phyloP scores from a whole-genome alignment of 2,797 vertebrate genomes.

The Phalanger gymnotis region DNA sequence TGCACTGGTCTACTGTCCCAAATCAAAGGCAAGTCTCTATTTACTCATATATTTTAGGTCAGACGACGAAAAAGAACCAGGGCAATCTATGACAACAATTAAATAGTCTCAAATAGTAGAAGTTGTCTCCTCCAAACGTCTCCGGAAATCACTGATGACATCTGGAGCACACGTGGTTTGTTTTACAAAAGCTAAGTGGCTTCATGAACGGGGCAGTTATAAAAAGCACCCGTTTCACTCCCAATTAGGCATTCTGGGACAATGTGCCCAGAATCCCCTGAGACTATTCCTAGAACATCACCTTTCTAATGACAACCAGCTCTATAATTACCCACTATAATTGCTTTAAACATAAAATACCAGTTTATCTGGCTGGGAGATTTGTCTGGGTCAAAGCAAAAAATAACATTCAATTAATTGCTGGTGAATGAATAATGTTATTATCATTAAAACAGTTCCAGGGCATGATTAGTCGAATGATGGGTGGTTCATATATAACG shows the following conservation, averaged over 20 bases:
- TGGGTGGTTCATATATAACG: background rate
- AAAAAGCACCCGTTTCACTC: background rate
- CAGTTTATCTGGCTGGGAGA: conserved; percentile 68
- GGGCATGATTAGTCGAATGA: conserved; percentile 24
- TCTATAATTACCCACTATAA: background rate
- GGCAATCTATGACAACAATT: background rate
- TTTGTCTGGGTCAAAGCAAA: conserved; percentile 59
- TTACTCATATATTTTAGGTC: background rate
- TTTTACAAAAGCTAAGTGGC: background rate
- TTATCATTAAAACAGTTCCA: conserved; percentile 52
- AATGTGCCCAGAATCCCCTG: background rate
- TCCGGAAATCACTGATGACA: background rate
- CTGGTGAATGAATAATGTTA: conserved; percentile 35
- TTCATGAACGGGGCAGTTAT: background rate
- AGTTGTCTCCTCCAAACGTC: background rate
- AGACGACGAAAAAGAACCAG: background rate
- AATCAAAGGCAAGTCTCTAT: background rate
- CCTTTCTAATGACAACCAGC: background rate
- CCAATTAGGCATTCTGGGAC: background rate
- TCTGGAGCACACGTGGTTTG: background rate
- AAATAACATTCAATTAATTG: conserved; percentile 62
- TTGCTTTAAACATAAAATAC: conserved; percentile 64
- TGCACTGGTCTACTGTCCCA: background rate
- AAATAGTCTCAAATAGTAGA: background rate
- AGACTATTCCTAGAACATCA: background rate